Evolutionary conservation across 2,113 vertebrate genomes (phyloP).

Genomic region (Epinephelus fuscoguttatus): DNA sequence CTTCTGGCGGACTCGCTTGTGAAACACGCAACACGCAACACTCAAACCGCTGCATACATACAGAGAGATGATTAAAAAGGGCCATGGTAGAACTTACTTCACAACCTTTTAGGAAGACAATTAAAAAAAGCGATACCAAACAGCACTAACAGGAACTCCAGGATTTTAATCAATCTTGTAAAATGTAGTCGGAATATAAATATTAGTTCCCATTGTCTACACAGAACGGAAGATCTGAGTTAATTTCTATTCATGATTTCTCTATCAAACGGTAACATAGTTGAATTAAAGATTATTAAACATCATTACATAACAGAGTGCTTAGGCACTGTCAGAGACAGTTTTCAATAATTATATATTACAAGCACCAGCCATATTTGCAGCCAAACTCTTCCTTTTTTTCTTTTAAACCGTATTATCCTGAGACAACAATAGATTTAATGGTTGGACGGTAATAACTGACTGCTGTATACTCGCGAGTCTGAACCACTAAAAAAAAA

Average conservation of each 20-base stretch:
- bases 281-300: constrained; percentile 44
- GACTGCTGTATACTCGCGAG: constrained; percentile 2
- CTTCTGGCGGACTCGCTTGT: constrained; percentile 59
- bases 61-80: constrained; percentile 59
- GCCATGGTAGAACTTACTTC: constrained; percentile 35
- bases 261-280: constrained; percentile 25
- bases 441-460: constrained; percentile 21
- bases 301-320: constrained; percentile 34
- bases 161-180: constrained; percentile 56
- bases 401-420: background rate
- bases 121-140: constrained; percentile 50
- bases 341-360: constrained; percentile 26
- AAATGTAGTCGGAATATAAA: constrained; percentile 55
- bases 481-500: constrained; percentile 11
- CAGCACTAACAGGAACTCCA: background rate
- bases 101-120: constrained; percentile 60
- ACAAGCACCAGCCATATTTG: constrained; percentile 3
- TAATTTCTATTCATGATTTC: constrained; percentile 46
- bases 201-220: constrained; percentile 38
- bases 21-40: constrained; percentile 35
- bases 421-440: constrained; percentile 27
- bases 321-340: constrained; percentile 6
- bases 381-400: background rate
- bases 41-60: constrained; percentile 44
- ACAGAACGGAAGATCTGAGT: background rate